A percentile compares a stretch with the other conserved stretches of the same genome.
Conservation (phyloP, 2,113 vertebrate genomes). For the Podilymbus podiceps region DNA sequence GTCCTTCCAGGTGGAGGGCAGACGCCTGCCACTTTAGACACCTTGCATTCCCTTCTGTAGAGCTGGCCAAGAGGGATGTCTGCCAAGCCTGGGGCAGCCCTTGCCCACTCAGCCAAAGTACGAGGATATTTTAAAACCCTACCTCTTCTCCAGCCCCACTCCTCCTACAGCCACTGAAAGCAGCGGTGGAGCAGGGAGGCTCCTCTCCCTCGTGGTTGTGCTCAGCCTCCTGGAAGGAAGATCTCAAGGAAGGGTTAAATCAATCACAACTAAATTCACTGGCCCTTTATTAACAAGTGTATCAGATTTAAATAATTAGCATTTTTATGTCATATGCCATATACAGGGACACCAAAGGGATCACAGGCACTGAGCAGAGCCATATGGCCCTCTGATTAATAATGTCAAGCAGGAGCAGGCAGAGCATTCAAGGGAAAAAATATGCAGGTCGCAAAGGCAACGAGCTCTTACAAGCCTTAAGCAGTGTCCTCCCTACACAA, state of each 20-base stretch:
- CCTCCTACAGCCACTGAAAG: not conserved
- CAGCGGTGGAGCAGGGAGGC: not conserved
- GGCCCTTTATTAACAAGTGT: not conserved
- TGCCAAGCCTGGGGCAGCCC: not conserved
- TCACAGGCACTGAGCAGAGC: not conserved
- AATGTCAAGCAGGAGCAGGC: not conserved
- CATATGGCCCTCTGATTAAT: not conserved
- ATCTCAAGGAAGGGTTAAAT: not conserved
- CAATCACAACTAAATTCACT: not conserved
- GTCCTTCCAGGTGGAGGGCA: not conserved
- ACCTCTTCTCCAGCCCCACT: not conserved
- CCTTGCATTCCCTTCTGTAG: not conserved
- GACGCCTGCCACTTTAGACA: not conserved
- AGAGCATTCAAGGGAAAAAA: not conserved
- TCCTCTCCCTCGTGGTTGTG: not conserved
- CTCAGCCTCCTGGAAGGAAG: not conserved
- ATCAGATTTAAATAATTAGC: not conserved
- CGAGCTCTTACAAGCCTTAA: not conserved
- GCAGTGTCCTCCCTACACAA: fast-evolving
- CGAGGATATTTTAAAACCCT: not conserved
- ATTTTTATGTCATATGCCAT: not conserved
- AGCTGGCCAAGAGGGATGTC: not conserved
- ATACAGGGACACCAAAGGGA: not conserved
- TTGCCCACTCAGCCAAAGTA: not conserved
- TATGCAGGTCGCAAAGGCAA: not conserved